These are phyloP conservation scores for Poeciliopsis occidentalis DNA, from an alignment of 2,113 vertebrate species.

Conservation along the genomic window DNA sequence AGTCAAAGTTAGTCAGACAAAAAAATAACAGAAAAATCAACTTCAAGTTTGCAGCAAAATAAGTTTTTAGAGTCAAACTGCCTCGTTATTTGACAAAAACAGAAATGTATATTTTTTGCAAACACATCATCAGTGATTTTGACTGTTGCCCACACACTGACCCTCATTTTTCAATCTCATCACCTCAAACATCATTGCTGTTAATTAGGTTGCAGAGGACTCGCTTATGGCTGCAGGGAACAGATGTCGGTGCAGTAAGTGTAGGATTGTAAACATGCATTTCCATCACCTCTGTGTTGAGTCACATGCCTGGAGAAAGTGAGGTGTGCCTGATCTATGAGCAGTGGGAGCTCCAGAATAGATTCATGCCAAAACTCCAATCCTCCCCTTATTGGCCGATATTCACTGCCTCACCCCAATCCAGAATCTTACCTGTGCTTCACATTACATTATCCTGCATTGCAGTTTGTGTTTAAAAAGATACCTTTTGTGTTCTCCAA, in stretches of 20 bases:
- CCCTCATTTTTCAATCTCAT: slow-evolving; percentile 47
- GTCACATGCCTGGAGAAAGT: slow-evolving; percentile 83
- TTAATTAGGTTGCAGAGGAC: slow-evolving; percentile 96
- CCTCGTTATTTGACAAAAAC: slow-evolving; percentile 5
- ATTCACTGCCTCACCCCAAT: slow-evolving; percentile 1
- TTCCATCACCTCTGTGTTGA: slow-evolving; percentile 83
- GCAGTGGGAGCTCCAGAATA: slow-evolving; percentile 74
- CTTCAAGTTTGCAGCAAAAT: not conserved
- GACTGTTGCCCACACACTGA: slow-evolving; percentile 1
- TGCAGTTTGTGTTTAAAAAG: not conserved
- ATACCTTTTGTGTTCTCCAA: slow-evolving; percentile 5
- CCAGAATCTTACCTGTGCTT: slow-evolving; percentile 13
- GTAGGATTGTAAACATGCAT: slow-evolving; percentile 50
- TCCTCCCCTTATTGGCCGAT: slow-evolving; percentile 55
- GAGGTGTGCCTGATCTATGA: slow-evolving; percentile 79
- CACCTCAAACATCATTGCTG: slow-evolving; percentile 90
- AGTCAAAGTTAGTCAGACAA: not conserved
- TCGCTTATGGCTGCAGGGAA: slow-evolving; percentile 88
- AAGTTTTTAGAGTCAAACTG: not conserved
- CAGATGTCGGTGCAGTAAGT: slow-evolving; percentile 60
- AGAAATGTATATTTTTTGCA: not conserved
- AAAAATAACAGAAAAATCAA: not conserved
- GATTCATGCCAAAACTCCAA: slow-evolving; percentile 79
- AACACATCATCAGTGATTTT: slow-evolving; percentile 3
- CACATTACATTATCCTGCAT: not conserved